Evolutionary conservation across 2,888 invertebrate genomes (phyloP).

Genomic region (Phytoseiulus persimilis): DNA sequence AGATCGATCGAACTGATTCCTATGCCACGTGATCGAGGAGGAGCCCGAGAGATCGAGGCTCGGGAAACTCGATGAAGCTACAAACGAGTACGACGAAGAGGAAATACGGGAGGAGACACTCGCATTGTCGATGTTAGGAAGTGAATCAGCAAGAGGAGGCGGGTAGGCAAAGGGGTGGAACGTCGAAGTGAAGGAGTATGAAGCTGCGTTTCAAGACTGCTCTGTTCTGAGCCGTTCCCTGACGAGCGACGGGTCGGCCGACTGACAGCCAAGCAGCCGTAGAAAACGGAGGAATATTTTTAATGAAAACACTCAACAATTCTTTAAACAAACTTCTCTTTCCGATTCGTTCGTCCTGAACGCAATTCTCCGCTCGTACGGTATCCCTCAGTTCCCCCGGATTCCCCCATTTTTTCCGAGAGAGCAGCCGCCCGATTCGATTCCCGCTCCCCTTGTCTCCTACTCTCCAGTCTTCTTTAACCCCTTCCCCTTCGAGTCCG

Average conservation of each 20-base stretch:
- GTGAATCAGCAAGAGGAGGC: too few species aligned
- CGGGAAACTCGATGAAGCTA: too few species aligned
- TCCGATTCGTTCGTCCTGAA: neutral
- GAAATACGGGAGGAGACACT: too few species aligned
- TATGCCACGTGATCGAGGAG: too few species aligned
- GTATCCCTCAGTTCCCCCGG: neutral
- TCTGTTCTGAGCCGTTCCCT: too few species aligned
- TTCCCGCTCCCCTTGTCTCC: neutral
- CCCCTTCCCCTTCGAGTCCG: neutral
- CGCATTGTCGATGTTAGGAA: too few species aligned
- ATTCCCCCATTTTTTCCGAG: neutral
- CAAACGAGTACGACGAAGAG: too few species aligned
- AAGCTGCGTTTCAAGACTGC: neutral
- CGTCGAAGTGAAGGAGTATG: neutral
- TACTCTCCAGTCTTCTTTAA: neutral
- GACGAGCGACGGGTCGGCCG: neutral
- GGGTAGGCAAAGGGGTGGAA: neutral
- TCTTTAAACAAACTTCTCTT: conserved; percentile 32
- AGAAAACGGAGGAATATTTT: conserved; percentile 5
- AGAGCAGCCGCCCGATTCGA: too few species aligned
- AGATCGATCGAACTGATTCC: too few species aligned
- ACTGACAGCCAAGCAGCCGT: neutral
- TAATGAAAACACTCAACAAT: conserved; percentile 39
- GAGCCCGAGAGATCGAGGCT: too few species aligned
- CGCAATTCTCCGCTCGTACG: neutral